Evolutionary conservation across 2,888 invertebrate genomes (phyloP).

Genomic region (Stenotaenia linearis): DNA sequence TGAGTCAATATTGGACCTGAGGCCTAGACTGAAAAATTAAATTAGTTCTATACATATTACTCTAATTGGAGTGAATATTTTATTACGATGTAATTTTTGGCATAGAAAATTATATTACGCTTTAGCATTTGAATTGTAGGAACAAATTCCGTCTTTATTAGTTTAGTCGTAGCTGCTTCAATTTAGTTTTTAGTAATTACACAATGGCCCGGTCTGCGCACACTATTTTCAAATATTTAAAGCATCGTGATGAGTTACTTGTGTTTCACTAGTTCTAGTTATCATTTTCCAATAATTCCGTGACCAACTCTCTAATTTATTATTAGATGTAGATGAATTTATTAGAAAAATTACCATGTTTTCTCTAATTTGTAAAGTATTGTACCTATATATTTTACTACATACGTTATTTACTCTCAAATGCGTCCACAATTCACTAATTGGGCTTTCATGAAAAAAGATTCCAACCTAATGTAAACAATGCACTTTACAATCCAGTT

Average conservation of each 20-base stretch:
- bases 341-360: not conserved
- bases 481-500: conserved; percentile 13
- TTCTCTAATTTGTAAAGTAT: not conserved
- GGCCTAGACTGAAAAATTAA: not conserved
- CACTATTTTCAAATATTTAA: not conserved
- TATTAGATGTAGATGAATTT: not conserved
- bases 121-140: not conserved
- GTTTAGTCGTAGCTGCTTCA: too few species aligned
- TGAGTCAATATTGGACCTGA: not conserved
- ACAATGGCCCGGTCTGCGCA: conserved; percentile 19
- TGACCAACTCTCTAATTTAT: conserved; percentile 8
- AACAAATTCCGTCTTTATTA: not conserved
- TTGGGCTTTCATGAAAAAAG: conserved; percentile 11
- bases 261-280: not conserved
- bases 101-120: not conserved
- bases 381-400: not conserved
- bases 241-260: not conserved
- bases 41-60: not conserved
- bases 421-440: conserved; percentile 21
- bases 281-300: not conserved
- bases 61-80: not conserved
- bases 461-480: conserved; percentile 5
- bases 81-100: not conserved
- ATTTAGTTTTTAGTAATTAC: too few species aligned
- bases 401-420: not conserved